These are phyloP conservation scores for Callithrix jacchus DNA, from an alignment of 2,113 vertebrate species.

Conservation along the genomic window DNA sequence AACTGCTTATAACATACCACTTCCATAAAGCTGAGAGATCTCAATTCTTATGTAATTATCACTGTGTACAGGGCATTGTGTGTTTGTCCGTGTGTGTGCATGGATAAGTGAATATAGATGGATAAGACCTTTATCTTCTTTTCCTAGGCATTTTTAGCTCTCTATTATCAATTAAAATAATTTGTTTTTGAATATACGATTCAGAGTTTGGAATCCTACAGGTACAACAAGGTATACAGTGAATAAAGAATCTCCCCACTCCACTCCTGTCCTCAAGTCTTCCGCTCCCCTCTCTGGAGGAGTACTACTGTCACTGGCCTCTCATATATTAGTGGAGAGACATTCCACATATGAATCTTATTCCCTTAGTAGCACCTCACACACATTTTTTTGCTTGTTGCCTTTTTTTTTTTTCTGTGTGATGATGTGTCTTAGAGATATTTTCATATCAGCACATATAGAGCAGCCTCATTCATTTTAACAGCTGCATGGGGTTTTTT, in stretches of 20 bases:
- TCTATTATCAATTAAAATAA: background rate
- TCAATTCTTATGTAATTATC: background rate
- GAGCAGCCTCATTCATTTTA: background rate
- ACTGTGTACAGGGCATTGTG: background rate
- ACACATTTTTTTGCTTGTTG: background rate
- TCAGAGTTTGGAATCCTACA: background rate
- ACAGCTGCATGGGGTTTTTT: background rate
- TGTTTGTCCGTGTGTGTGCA: background rate
- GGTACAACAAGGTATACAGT: background rate
- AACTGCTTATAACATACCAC: background rate
- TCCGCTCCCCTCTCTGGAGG: background rate
- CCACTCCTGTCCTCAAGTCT: background rate
- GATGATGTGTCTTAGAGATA: background rate
- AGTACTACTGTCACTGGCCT: too few relatives aligned
- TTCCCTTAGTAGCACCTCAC: background rate
- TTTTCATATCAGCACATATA: background rate
- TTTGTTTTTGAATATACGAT: background rate
- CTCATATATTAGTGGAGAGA: background rate
- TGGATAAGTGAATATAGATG: background rate
- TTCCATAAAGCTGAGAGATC: background rate
- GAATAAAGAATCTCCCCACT: background rate
- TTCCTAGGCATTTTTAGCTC: background rate
- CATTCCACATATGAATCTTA: fast-evolving
- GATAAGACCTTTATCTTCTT: background rate
- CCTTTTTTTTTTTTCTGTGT: background rate